Base-by-base conservation (phyloP, 1,140 invertebrate species). In the Phthorimaea operculella region DNA sequence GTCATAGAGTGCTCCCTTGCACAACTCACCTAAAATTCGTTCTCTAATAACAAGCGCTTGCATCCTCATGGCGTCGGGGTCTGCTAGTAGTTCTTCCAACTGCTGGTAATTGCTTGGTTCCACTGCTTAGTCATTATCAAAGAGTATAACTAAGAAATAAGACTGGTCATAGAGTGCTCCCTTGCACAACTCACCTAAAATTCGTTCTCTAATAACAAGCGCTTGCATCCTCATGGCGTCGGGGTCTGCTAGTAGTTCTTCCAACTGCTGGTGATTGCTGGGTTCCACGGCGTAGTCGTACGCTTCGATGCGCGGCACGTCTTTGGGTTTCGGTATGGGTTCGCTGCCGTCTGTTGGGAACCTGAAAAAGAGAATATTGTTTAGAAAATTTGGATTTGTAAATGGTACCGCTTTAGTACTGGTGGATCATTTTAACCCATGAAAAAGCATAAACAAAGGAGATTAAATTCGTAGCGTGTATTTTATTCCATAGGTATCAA, bases 161-260 rank as follows among this genome's bases (percentile, higher is more conserved):
- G n/a, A n/a, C n/a, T n/a, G n/a, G n/a, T n/a, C n/a, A n/a, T n/a
- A n/a, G n/a, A n/a, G n/a, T n/a, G n/a, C n/a, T n/a, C n/a, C n/a
- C n/a, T n/a, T n/a, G n/a, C n/a, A n/a, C n/a, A 7, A 28, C 68
- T 68, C 12, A 86, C 85, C 91, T 48, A 99, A 86, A 66, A 99
- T 98, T 68, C 97, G 87, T 85, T 98, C 96, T 59, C 97, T 89
- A 44, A 99, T 95, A 48, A 98, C 90, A 33, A 99, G 84, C 4
- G 96, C 95, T 77, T 99, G 97, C 95, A 98, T 98, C 69, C 96
- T 87, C 93, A 98, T 97, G 63, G 94, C 94, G 73, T 99, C 96
- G 0, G 96, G 96, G 85, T 98, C 96, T 0, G 93, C 90, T 12
- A 96, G 90, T 44, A 98, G 77, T 57, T 97, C 95, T 60, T 97